Base-by-base conservation (phyloP, 2,888 invertebrate genomes). In the Eudasyphora cyanicolor region DNA sequence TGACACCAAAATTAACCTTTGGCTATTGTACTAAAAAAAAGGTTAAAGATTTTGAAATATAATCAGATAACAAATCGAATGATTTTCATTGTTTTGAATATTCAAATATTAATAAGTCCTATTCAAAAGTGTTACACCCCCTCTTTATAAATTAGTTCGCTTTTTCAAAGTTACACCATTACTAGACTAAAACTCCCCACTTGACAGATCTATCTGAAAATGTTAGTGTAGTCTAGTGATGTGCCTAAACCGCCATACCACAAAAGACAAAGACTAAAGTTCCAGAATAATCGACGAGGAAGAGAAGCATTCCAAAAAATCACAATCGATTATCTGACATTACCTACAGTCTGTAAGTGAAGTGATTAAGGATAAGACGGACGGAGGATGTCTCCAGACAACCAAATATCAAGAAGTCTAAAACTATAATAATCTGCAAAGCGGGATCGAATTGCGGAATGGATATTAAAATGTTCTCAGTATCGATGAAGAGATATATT, bases 231-330 rank as follows among this genome's bases (percentile, higher is more conserved):
- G 64, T 64, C 64, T 35, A 32, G 35, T 64, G 62, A 67, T 38
- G 35, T 24, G 42, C n/a, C 4, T 62, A 24, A 62, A 32, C 62
- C n/a, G 19, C n/a, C 67, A 67, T 67, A 42, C 67, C 60, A 27
- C 60, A 60, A 67, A 67, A 67, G 67, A 42, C 67, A 67, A 67
- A 67, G 67, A 67, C 67, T 67, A 67, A 35, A 21, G 67, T 6
- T 38, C 24, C 38, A 6, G 67, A 67, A n/a, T n/a, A n/a, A n/a
- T n/a, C n/a, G n/a, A n/a, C 24, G 54, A 54, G 10, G 6, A n/a
- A 17, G 54, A 21, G 21, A 14, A 60, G 45, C 27, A 27, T 1
- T n/a, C 12, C 19, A 21, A 12, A 8, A 42, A 38, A 67, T 67
- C 67, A 67, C 67, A 14, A 7, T 6, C 14, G 29, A 60, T 60